Evolutionary conservation across 2,797 vertebrate genomes (phyloP), one percentile per base, ranked within the genome.

Genomic region (Fistularia commersonii): DNA sequence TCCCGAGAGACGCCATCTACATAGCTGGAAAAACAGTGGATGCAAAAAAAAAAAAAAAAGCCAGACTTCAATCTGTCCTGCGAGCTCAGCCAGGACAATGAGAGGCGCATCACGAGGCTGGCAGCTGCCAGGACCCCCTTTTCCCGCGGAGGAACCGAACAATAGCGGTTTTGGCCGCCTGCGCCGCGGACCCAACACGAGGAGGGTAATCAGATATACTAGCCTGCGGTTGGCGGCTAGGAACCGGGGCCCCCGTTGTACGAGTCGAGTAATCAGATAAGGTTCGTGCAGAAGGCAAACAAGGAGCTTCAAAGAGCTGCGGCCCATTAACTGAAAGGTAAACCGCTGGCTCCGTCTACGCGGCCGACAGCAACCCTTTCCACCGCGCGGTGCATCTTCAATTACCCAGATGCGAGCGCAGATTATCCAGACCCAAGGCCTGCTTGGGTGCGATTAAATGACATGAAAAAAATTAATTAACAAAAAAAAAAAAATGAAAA

Each of bases 251-350:
- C 61, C 50, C 70, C 66, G 81, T 79, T 76, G 80, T 73, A 71
- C 77, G 42, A 59, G 64, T 59, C 58, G 61, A 38, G 80, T 85
- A 86, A 90, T 88, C 82, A 89, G 87, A 91, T 89, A 84, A 85
- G 80, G 83, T 76, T 76, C 79, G 65, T 62, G 77, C 64, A 74
- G 72, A 54, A 81, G 66, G 73, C 80, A 81, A 77, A 81, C 71
- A 74, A 56, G 32, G 58, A 74, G 67, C 82, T 86, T 84, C 83
- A 87, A 85, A 87, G 84, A 51, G 70, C 51, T 57, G 61, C 32
- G 63, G 69, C 50, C 71, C 80, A 87, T 88, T 87, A 86, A 75
- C 65, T 76, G 80, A 82, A 84, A 87, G 69, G 73, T 74, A 81
- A 85, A 80, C 79, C 77, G 7, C 51, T 50, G 51, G 53, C 62